Base-by-base conservation (phyloP, 2,113 vertebrate species). In the Poecilia latipinna region DNA sequence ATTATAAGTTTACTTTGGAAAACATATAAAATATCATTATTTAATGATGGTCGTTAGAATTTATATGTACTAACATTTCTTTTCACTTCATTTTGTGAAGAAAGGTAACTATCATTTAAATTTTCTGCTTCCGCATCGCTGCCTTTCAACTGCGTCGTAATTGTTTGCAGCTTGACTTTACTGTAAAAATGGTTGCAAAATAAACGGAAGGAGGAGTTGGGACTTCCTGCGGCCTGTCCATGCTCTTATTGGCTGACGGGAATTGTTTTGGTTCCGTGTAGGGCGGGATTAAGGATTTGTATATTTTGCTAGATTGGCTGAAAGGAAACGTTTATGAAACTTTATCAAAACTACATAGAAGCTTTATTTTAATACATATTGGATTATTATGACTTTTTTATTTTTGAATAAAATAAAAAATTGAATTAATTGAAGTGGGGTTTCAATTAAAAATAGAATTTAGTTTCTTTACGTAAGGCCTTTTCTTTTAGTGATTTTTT, bases 131-230 rank as follows among this genome's bases (percentile, higher is more conserved):
- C 12, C 0, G 1, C 11, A 17, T 33, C 8, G 44, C 28, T 29
- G 68, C 1, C n/a, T 35, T 6, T 39, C 4, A 0, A 19, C 15
- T 15, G 0, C 44, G 33, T n/a, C 1, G 24, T 70, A 37, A 77
- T 19, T 42, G n/a, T 26, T 51, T 32, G 3, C 0, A 81, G 10
- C 72, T 80, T 88, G 19, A 79, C 29, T 67, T 15, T 12, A 66
- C 68, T 3, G 24, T 67, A 68, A 81, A 81, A 54, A 60, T 11
- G 3, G 75, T 87, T 82, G 74, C 85, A 79, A 62, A 89, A 85
- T 31, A 17, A 77, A 8, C 70, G 75, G 80, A 83, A 82, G 12
- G 6, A 2, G 0, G 2, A 54, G 68, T 64, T 19, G 68, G 39
- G 17, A 75, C 65, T 87, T 86, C 74, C 66, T 26, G 1, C 65